Conservation (phyloP, 2,797 vertebrate genomes). For the Rhabdophis nuchalis region DNA sequence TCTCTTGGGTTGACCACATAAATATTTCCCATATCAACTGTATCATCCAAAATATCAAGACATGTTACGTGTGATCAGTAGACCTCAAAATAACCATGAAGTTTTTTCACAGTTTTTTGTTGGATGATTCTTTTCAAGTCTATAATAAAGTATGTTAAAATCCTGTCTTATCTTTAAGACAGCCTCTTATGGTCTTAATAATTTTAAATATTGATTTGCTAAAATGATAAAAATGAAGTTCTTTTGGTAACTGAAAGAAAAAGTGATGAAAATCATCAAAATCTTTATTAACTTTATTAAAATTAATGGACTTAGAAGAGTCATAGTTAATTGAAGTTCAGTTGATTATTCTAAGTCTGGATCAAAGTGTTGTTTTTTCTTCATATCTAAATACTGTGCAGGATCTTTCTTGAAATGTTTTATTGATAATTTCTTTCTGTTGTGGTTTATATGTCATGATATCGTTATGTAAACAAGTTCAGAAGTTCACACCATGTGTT, state of each 20-base stretch:
- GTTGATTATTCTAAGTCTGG: background rate
- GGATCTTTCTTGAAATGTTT: background rate
- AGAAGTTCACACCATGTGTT: constrained; percentile 6
- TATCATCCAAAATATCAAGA: background rate
- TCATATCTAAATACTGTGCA: background rate
- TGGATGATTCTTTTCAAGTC: background rate
- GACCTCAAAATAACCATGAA: background rate
- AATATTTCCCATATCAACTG: background rate
- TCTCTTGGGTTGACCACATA: background rate
- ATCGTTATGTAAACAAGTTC: constrained; percentile 5
- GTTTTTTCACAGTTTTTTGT: background rate
- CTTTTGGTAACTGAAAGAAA: background rate
- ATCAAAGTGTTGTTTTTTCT: background rate
- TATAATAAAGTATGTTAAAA: background rate
- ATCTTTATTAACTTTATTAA: background rate
- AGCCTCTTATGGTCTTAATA: background rate
- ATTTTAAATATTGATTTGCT: background rate
- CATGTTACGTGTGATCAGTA: background rate
- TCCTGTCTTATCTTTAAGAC: background rate
- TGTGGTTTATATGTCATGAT: background rate
- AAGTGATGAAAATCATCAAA: background rate
- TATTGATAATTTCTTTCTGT: background rate
- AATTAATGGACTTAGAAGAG: background rate
- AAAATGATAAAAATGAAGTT: background rate
- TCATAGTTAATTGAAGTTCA: background rate